phyloP scores from a whole-genome alignment of 2,113 vertebrate genomes.

The Axis porcinus region DNA sequence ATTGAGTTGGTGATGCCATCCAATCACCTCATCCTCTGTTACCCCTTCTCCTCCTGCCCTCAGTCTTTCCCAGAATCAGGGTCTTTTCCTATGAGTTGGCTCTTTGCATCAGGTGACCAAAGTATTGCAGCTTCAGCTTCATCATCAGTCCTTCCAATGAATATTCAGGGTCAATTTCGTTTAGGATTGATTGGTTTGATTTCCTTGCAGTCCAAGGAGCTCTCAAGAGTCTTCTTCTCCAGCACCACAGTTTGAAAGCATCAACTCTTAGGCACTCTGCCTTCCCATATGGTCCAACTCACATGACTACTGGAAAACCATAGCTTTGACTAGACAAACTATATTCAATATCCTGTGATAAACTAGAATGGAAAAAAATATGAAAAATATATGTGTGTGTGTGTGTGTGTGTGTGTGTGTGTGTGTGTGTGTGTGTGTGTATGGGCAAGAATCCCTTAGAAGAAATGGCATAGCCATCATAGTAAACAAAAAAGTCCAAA shows the following conservation, averaged over 20 bases:
- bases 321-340: neutral
- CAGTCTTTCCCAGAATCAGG: neutral
- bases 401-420: fast-evolving
- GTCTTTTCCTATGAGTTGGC: neutral
- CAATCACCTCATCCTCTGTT: neutral
- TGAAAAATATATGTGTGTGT: neutral
- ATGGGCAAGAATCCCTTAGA: neutral
- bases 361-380: neutral
- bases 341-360: neutral
- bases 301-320: neutral
- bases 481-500: neutral
- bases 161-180: neutral
- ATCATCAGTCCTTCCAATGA: neutral
- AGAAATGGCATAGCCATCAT: neutral
- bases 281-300: neutral
- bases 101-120: neutral
- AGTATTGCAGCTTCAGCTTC: neutral
- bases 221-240: neutral
- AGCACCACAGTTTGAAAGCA: neutral
- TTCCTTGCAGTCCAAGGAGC: neutral
- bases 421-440: fast-evolving
- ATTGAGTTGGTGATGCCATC: neutral
- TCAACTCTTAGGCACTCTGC: neutral
- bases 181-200: neutral
- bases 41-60: neutral